phyloP scores from a whole-genome alignment of 2,888 invertebrate species.

The Ochlodes sylvanus region DNA sequence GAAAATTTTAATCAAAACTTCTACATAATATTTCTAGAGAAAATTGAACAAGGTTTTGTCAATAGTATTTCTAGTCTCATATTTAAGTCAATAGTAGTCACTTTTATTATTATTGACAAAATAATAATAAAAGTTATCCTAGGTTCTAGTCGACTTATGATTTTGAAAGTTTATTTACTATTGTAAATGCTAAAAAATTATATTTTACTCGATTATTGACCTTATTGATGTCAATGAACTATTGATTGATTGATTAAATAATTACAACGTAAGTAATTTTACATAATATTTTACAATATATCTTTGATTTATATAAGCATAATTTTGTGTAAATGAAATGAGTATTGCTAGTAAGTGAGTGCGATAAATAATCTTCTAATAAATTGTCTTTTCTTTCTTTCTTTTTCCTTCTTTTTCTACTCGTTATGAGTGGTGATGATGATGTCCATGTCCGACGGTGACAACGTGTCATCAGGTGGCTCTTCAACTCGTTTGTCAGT shows the following conservation, averaged over 20 bases:
- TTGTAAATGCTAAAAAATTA: neutral
- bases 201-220: neutral
- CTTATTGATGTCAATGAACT: neutral
- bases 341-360: neutral
- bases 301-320: no score
- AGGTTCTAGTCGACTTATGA: neutral
- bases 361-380: neutral
- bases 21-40: neutral
- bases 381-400: no score
- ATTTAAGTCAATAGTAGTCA: neutral
- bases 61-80: constrained; percentile 6
- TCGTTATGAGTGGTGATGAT: no score
- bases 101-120: neutral
- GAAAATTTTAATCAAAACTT: neutral
- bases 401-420: no score
- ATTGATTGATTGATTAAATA: no score
- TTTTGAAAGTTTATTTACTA: neutral
- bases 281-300: no score
- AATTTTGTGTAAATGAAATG: no score
- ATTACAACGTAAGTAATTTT: no score
- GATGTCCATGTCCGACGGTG: no score
- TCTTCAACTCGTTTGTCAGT: no score
- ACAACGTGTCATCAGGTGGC: no score
- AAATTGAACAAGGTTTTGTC: neutral
- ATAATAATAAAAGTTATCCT: neutral